Evolutionary conservation across 1,140 invertebrate genomes (phyloP).

Genomic region (Eupristina koningsbergeri): DNA sequence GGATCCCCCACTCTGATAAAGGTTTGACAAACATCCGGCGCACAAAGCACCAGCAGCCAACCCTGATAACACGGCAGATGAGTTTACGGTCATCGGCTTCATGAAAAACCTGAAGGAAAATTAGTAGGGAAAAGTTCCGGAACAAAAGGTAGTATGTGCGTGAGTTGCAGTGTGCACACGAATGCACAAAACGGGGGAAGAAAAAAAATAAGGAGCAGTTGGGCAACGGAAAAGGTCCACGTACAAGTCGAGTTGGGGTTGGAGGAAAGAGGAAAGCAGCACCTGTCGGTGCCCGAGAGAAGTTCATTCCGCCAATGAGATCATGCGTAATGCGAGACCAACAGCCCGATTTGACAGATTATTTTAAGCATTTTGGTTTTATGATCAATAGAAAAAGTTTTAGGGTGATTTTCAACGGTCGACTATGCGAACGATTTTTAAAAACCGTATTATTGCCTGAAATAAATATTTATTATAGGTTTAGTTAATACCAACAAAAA

Average conservation of each 20-base stretch:
- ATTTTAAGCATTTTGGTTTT: not conserved
- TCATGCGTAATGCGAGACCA: not conserved
- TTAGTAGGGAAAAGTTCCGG: not conserved
- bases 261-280: too few relatives aligned
- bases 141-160: not conserved
- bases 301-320: not conserved
- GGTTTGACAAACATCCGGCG: conserved; percentile 33
- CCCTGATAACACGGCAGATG: not conserved
- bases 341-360: too few relatives aligned
- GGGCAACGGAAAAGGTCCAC: not conserved
- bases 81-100: not conserved
- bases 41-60: not conserved
- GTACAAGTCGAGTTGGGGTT: not conserved
- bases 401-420: too few relatives aligned
- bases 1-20: conserved; percentile 10
- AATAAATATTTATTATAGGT: not conserved
- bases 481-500: not conserved
- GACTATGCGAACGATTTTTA: not conserved
- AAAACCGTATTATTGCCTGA: not conserved
- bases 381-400: not conserved
- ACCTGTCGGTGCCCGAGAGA: not conserved
- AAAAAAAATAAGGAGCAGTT: not conserved
- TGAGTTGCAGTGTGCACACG: not conserved
- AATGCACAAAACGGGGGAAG: not conserved
- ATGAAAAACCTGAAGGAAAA: not conserved